Evolutionary conservation across 2,113 vertebrate genomes (phyloP), one percentile per base, ranked within the genome.

Genomic region (Cyanoramphus novaezelandiae): DNA sequence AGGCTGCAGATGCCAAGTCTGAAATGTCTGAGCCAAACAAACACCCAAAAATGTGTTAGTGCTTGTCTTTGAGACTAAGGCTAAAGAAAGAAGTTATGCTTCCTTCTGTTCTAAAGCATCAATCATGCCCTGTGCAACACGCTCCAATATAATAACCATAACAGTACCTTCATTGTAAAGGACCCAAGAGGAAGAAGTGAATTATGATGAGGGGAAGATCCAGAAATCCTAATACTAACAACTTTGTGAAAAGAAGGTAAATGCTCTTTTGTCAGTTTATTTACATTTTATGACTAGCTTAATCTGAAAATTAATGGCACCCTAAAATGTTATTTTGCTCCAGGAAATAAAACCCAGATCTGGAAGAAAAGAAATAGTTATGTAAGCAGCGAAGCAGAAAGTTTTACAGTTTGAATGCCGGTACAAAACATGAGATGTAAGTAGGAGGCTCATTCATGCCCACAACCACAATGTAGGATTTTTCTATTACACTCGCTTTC

Each of bases 231-330:
- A 93, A 89, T 82, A 60, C 88, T 76, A 96, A 96, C 93, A 94
- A 62, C 83, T 82, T 41, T 20, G n/a, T 92, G 80, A 92, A 89
- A 69, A 89, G 93, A 90, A 95, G 65, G 92, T 95, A 93, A 97
- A 95, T 95, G 93, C 69, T 92, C 88, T 93, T 96, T 97, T 96
- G 90, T 96, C 80, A 92, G 92, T 65, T 84, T 96, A 96, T 96
- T 96, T 96, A 94, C 92, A 49, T 93, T 97, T 93, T 91, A 67
- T 86, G 86, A 94, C 80, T 92, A 93, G 69, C 93, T 96, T 95
- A 94, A 96, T 89, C 86, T 84, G 82, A 91, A 96, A 95, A 88
- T 93, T 94, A 96, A 92, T 94, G 88, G 74, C 35, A 82, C 62
- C 83, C 63, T 95, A 62, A 96, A 89, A 94, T 65, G 52, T 68